phyloP scores from a whole-genome alignment of 2,888 invertebrate species.

The Yponomeuta plumbellus region DNA sequence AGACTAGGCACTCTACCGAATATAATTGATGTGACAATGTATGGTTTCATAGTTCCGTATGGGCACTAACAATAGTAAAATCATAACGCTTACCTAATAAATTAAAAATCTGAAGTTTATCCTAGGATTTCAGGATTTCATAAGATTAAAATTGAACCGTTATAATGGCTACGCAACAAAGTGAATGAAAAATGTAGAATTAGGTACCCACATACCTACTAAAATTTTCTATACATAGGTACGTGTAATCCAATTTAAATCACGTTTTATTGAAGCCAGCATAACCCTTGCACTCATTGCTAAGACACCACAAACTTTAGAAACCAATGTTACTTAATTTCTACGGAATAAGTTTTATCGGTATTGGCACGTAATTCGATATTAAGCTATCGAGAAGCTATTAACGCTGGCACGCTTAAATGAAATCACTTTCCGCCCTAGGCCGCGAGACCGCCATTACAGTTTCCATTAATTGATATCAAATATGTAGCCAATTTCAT shows the following conservation, averaged over 20 bases:
- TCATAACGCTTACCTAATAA: background rate
- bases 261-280: too few relatives aligned
- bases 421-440: slow-evolving; percentile 32
- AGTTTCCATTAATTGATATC: slow-evolving; percentile 5
- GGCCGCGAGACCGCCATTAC: slow-evolving; percentile 1
- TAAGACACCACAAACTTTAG: background rate
- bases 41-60: background rate
- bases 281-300: too few relatives aligned
- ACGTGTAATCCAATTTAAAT: too few relatives aligned
- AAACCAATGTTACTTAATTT: background rate
- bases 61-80: background rate
- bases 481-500: slow-evolving; percentile 1
- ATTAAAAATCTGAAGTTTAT: too few relatives aligned
- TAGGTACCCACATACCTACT: too few relatives aligned
- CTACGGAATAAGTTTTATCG: slow-evolving; percentile 4
- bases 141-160: too few relatives aligned
- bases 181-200: background rate
- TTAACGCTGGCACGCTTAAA: slow-evolving; percentile 34
- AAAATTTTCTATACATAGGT: too few relatives aligned
- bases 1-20: too few relatives aligned
- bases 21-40: too few relatives aligned
- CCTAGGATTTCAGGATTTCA: too few relatives aligned
- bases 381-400: slow-evolving; percentile 32
- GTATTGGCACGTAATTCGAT: slow-evolving; percentile 32
- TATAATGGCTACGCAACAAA: background rate